Conservation (phyloP, 2,113 vertebrate species). For the human (Homo sapiens) region GRCh38 chr3:7924001-7924500, state of each 20-base stretch:
- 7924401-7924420: not conserved
- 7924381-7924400: not conserved
- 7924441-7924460: not conserved
- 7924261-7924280: not conserved
- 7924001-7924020: not conserved
- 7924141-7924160: not conserved
- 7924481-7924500: not conserved
- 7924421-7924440: accelerated
- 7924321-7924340: not conserved
- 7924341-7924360: not conserved
- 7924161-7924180: not conserved
- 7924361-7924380: not conserved
- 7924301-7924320: not conserved
- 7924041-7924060: not conserved
- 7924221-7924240: not conserved
- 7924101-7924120: not conserved
- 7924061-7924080: not conserved
- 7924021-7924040: not conserved
- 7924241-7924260: not conserved
- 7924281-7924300: not conserved
- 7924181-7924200: not conserved
- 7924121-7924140: not conserved
- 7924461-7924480: not conserved
- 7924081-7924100: not conserved
- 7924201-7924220: not conserved